Evolutionary conservation across 2,797 vertebrate species (phyloP), one percentile per base, ranked within the genome.

Genomic region (Sarcophilus harrisii): DNA sequence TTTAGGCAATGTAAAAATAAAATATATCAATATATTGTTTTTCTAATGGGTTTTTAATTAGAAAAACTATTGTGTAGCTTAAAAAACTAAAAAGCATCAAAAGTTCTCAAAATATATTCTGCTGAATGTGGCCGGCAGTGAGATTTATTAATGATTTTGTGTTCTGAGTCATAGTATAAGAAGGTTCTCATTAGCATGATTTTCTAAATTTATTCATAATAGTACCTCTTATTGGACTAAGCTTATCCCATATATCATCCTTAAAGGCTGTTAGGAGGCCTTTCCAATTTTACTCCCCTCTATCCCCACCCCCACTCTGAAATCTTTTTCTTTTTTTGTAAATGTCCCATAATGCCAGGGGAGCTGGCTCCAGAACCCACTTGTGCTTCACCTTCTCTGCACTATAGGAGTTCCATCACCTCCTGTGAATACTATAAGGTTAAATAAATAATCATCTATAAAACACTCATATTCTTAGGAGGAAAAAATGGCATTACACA

Each of bases 341-440:
- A 66, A 54, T 21, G 54, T n/a, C 81, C 52, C 57, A n/a, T 87
- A 55, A 93, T 18, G 28, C 90, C 59, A 60, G 52, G 21, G 91
- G 58, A 54, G 30, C 11, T 87, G 90, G 60, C 32, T 94, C 54
- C 13, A 94, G 92, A 58, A 89, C 52, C 38, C 38, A 32, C 29
- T 58, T 66, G 92, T 58, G 14, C 90, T 73, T 89, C 57, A 92
- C 30, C 91, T 81, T 91, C 93, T 93, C 95, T 94, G 94, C 54
- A 55, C 49, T 55, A 4, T 0, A 45, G 10, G 52, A n/a, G 6
- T 89, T 91, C 32, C 52, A 30, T 28, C 38, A 58, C 91, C 55
- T 28, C 58, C n/a, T 81, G 0, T 90, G 59, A 28, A 57, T 60
- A 55, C 1, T 81, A 24, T 13, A 90, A 90, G 60, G 30, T 90